phyloP scores from a whole-genome alignment of 2,797 vertebrate species.

The Neostethus bicornis region DNA sequence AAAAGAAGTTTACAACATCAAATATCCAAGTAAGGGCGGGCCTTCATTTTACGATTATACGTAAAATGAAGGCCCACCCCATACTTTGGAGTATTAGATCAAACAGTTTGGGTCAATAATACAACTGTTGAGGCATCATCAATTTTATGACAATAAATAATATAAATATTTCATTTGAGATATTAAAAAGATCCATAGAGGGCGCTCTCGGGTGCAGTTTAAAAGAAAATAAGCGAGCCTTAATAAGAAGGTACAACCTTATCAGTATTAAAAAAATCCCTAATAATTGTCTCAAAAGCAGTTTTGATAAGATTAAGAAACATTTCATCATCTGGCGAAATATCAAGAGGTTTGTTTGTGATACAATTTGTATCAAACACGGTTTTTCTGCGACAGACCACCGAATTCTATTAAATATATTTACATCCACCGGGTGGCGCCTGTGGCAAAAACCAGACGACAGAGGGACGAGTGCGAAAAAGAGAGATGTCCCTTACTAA shows the following conservation, averaged over 20 bases:
- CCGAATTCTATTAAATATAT: constrained; percentile 66
- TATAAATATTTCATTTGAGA: too few relatives aligned
- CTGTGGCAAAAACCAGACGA: constrained; percentile 66
- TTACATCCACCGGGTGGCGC: constrained; percentile 50
- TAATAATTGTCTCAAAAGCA: constrained; percentile 63
- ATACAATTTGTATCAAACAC: constrained; percentile 99
- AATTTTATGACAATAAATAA: too few relatives aligned
- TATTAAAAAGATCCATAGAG: too few relatives aligned
- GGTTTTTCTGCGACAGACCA: constrained; percentile 80
- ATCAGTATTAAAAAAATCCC: constrained; percentile 26
- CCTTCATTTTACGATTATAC: too few relatives aligned
- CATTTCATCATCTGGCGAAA: constrained; percentile 81
- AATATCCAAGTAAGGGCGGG: too few relatives aligned
- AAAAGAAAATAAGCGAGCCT: constrained; percentile 31
- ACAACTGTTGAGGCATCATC: too few relatives aligned
- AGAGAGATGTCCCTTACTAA: constrained; percentile 96
- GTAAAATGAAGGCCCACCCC: too few relatives aligned
- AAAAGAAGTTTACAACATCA: too few relatives aligned
- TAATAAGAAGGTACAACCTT: constrained; percentile 52
- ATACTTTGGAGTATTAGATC: too few relatives aligned
- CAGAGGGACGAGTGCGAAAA: constrained; percentile 63
- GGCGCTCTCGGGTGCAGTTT: too few relatives aligned
- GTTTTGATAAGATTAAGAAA: constrained; percentile 65
- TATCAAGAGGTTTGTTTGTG: constrained; percentile 84
- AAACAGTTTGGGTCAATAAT: too few relatives aligned